A percentile compares a stretch with the other conserved stretches of the same genome.
Evolutionary conservation across 2,888 invertebrate species (phyloP).

Genomic region (Pachliopta kotzebuea): DNA sequence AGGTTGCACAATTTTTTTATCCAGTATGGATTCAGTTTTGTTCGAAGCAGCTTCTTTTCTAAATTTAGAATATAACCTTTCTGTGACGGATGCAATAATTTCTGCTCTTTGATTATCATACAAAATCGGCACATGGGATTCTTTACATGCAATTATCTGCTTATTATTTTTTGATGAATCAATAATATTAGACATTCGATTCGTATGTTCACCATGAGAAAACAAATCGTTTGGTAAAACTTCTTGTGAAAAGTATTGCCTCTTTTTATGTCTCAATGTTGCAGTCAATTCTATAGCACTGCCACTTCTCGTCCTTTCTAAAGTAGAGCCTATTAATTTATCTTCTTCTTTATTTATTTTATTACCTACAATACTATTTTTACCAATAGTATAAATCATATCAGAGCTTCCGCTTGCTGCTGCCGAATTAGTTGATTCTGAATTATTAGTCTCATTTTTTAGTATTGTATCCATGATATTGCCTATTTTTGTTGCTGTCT

Average conservation of each 20-base stretch:
- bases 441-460: conserved; percentile 51
- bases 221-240: conserved; percentile 54
- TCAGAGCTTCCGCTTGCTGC: conserved; percentile 63
- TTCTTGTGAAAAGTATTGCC: conserved; percentile 74
- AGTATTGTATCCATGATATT: conserved; percentile 59
- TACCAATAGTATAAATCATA: conserved; percentile 53
- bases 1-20: conserved; percentile 66
- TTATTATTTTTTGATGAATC: background rate
- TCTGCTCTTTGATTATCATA: conserved; percentile 81
- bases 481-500: conserved; percentile 53
- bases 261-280: conserved; percentile 61
- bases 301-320: conserved; percentile 70
- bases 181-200: conserved; percentile 16
- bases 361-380: conserved; percentile 50
- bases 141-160: conserved; percentile 40
- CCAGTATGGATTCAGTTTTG: conserved; percentile 62
- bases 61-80: conserved; percentile 81
- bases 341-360: conserved; percentile 69
- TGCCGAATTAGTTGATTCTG: conserved; percentile 56
- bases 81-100: conserved; percentile 86
- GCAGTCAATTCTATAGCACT: conserved; percentile 63
- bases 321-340: conserved; percentile 60
- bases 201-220: conserved; percentile 33
- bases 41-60: conserved; percentile 76
- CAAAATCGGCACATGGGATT: conserved; percentile 53